Conservation (phyloP, 2,113 vertebrate genomes). For the Pristiophorus japonicus region DNA sequence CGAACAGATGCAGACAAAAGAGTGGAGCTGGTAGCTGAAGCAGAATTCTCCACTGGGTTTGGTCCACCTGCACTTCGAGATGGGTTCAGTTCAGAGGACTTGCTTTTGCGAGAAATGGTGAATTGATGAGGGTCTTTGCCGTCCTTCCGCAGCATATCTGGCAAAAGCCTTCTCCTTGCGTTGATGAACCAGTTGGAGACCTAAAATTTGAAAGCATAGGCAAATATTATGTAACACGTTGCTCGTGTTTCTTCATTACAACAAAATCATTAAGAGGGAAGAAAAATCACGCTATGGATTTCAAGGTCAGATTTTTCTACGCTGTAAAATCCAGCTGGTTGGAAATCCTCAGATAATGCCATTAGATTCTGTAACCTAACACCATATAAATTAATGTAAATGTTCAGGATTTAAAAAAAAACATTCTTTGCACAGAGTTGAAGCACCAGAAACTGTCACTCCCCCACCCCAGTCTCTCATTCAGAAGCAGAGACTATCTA, state of each 20-base stretch:
- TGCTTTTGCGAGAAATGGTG: slow-evolving; percentile 81
- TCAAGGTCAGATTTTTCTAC: not conserved
- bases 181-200: slow-evolving; percentile 99
- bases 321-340: not conserved
- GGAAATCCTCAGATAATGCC: not conserved
- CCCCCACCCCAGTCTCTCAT: not conserved
- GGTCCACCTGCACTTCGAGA: slow-evolving; percentile 38
- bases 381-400: not conserved
- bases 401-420: not conserved
- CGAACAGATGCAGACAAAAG: slow-evolving; percentile 51
- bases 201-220: slow-evolving; percentile 50
- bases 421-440: not conserved
- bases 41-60: slow-evolving; percentile 18
- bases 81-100: slow-evolving; percentile 42
- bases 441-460: not conserved
- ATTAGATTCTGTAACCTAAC: not conserved
- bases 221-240: slow-evolving; percentile 36
- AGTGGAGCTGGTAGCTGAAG: slow-evolving; percentile 49
- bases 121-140: slow-evolving; percentile 91
- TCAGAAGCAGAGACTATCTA: not conserved
- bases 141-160: slow-evolving; percentile 84
- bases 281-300: not conserved
- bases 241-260: not conserved
- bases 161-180: slow-evolving; percentile 80
- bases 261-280: not conserved